Evolutionary conservation across 2,888 invertebrate species (phyloP).

Genomic region (Cryptophagus acutangulus): DNA sequence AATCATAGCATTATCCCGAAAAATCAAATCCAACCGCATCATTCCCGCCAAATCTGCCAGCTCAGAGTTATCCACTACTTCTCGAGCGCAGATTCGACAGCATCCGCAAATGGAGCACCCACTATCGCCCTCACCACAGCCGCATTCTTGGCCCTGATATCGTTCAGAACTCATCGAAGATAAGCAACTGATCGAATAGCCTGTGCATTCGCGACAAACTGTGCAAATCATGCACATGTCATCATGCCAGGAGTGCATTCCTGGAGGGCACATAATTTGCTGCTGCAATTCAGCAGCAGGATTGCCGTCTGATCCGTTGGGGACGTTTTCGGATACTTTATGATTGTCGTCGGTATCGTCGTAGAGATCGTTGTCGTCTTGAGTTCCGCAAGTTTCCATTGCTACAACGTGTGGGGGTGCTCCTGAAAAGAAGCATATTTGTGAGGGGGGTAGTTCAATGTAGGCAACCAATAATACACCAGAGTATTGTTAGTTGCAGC

Average conservation of each 20-base stretch:
- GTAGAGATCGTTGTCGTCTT: constrained; percentile 50
- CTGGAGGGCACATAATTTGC: constrained; percentile 56
- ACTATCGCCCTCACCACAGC: constrained; percentile 92
- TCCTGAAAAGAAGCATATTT: constrained; percentile 7
- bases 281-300: constrained; percentile 28
- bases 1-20: constrained; percentile 47
- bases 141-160: constrained; percentile 84
- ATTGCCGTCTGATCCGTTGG: constrained; percentile 44
- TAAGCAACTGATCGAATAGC: constrained; percentile 80
- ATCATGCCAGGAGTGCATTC: constrained; percentile 73
- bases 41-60: constrained; percentile 53
- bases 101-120: constrained; percentile 91
- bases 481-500: too few relatives aligned
- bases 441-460: too few relatives aligned
- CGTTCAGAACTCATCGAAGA: constrained; percentile 68
- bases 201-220: constrained; percentile 89
- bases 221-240: constrained; percentile 87
- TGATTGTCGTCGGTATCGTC: constrained; percentile 53
- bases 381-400: constrained; percentile 55
- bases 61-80: constrained; percentile 56
- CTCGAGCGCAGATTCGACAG: constrained; percentile 81
- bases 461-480: too few relatives aligned
- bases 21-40: constrained; percentile 54
- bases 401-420: constrained; percentile 43
- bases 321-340: constrained; percentile 53